Percentiles rank a stretch among this genome's conserved stretches.
These are phyloP conservation scores for Drosophila lacertosa DNA, from an alignment of 1,140 invertebrate species.

Conservation along the genomic window DNA sequence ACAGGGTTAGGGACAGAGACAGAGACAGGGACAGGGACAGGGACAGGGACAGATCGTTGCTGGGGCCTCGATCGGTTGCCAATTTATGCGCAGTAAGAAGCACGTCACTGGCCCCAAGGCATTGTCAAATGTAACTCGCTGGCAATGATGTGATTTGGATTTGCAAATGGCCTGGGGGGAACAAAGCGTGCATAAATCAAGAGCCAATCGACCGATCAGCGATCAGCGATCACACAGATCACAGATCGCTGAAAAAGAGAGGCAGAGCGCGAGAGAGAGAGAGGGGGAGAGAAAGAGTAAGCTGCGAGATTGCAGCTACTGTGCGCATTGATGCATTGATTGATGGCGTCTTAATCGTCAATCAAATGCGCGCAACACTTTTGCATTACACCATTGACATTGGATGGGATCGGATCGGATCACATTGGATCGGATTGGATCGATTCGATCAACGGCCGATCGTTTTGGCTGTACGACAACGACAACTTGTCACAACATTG, in stretches of 20 bases:
- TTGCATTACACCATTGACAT: slow-evolving; percentile 62
- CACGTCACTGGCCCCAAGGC: slow-evolving; percentile 64
- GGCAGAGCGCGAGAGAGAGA: slow-evolving; percentile 5
- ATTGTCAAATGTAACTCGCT: slow-evolving; percentile 76
- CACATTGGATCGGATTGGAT: no score
- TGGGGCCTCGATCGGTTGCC: slow-evolving; percentile 43
- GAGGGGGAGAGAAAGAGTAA: neutral
- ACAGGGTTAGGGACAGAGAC: slow-evolving; percentile 1
- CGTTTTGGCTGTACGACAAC: slow-evolving; percentile 42
- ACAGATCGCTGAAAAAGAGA: slow-evolving; percentile 23
- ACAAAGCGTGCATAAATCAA: slow-evolving; percentile 80
- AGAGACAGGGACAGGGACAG: slow-evolving; percentile 21
- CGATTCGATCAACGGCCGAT: slow-evolving; percentile 23
- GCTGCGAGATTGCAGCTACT: slow-evolving; percentile 44
- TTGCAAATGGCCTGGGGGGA: slow-evolving; percentile 71
- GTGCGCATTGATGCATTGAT: slow-evolving; percentile 75
- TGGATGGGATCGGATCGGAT: slow-evolving; percentile 28
- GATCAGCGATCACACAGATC: slow-evolving; percentile 56
- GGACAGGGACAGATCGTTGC: slow-evolving; percentile 21
- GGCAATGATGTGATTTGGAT: slow-evolving; percentile 81
- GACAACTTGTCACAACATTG: slow-evolving; percentile 79
- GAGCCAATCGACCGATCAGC: slow-evolving; percentile 50
- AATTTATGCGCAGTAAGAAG: slow-evolving; percentile 72
- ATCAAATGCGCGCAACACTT: slow-evolving; percentile 80
- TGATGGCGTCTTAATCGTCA: slow-evolving; percentile 83